phyloP scores from a whole-genome alignment of 2,797 vertebrate genomes.

The Intellagama lesueurii region DNA sequence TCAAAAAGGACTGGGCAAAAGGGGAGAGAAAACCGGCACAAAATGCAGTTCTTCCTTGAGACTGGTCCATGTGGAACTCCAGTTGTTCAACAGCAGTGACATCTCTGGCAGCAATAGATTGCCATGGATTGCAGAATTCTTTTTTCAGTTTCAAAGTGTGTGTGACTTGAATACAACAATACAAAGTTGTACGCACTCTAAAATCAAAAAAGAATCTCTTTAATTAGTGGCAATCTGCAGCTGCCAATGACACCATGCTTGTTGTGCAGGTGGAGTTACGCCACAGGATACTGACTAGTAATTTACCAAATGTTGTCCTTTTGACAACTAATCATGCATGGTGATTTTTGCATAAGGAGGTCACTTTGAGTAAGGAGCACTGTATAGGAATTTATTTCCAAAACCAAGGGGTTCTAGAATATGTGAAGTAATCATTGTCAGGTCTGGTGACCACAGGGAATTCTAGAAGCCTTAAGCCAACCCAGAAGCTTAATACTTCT shows the following conservation, averaged over 20 bases:
- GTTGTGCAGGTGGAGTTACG: too few species aligned
- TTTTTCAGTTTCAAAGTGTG: too few species aligned
- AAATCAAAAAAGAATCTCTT: too few species aligned
- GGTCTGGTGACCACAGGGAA: background rate
- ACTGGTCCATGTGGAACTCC: too few species aligned
- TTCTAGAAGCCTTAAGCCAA: too few species aligned
- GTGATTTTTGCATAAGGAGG: background rate
- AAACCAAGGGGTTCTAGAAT: background rate
- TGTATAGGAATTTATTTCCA: background rate
- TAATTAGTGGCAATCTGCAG: too few species aligned
- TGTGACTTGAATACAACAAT: too few species aligned
- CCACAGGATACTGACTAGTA: background rate
- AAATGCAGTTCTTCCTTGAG: slow-evolving; percentile 64
- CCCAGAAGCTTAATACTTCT: background rate
- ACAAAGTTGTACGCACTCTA: too few species aligned
- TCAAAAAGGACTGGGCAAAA: slow-evolving; percentile 54
- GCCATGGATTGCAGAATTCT: too few species aligned
- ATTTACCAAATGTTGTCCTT: slow-evolving; percentile 71
- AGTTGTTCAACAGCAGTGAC: too few species aligned
- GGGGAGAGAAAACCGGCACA: slow-evolving; percentile 28
- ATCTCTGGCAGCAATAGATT: too few species aligned
- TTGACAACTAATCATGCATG: slow-evolving; percentile 49
- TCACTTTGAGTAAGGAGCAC: background rate
- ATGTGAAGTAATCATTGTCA: background rate
- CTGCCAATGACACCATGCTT: too few species aligned